Evolutionary conservation across 2,797 vertebrate species (phyloP), one percentile per base, ranked within the genome.

Genomic region (Pseudochirops corinnae): DNA sequence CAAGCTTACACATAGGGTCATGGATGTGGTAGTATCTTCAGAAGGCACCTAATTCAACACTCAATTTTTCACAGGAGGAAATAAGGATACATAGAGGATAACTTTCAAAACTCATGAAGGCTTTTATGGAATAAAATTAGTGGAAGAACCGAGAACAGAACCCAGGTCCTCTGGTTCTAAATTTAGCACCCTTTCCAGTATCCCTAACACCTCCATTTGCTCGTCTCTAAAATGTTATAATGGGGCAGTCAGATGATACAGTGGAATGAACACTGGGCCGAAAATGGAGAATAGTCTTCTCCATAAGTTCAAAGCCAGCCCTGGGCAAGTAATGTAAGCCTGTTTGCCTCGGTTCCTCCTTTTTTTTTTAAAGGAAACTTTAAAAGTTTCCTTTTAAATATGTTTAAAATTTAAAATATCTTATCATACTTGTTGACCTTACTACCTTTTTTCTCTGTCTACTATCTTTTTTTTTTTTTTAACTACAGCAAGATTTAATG

Each of bases 21-120:
- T 18, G 62, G 33, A 18, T 67, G 14, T n/a, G 33, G 4, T 14
- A n/a, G 33, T 5, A 33, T 67, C 13, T 67, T 67, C 33, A n/a
- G 62, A n/a, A n/a, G 33, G n/a, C 33, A n/a, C 14, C 33, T 67
- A 67, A n/a, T 67, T 67, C 33, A 67, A n/a, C 13, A 67, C 5
- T 67, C 5, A n/a, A 18, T 67, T 62, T 62, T 62, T 33, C 14
- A 62, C 31, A 67, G 33, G 14, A 67, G 33, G 33, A 67, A 67
- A n/a, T 0, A 67, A 67, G 0, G 14, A 1, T 13, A 67, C 1
- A n/a, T 18, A n/a, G 33, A n/a, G 4, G 2, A 5, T n/a, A n/a
- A 67, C 62, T 67, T 67, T 6, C 5, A 67, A 67, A 67, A 33
- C 4, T 67, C 5, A 67, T 6, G 18, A n/a, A 67, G 13, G 13